Evolutionary conservation across 1,140 invertebrate genomes (phyloP), one percentile per base, ranked within the genome.

Genomic region (Bathynomus jamesi): DNA sequence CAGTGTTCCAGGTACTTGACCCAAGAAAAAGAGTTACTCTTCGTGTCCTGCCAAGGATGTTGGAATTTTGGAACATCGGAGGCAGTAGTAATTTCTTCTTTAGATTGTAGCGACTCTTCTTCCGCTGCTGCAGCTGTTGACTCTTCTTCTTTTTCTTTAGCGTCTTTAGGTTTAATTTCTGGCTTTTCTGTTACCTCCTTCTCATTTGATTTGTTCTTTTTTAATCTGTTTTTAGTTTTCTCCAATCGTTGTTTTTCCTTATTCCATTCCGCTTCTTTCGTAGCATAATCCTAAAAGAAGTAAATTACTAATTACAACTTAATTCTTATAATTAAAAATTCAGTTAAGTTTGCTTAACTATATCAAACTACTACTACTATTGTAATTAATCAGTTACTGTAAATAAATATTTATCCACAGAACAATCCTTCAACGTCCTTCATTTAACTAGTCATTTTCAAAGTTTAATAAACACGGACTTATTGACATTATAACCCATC

Each of bases 1-100:
- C 85, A 85, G 70, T 87, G 84, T 28, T 89, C 87, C 13, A 91
- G 81, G 78, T 91, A 91, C 69, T 88, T 88, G 67, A 87, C 83
- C 90, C 90, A 91, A 0, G 89, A 89, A 79, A 91, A 91, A 29
- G 60, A 3, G 87, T 88, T 70, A 85, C 85, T 79, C 89, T 89
- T 5, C 85, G 86, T 70, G 85, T 87, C 60, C 1, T 53, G 67
- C 21, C 67, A 69, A 2, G 29, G 32, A 61, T 40, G 53, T 28
- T 69, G 60, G 28, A 61, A 28, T 17, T 28, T 13, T 27, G 40
- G 40, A 10, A 46, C 24, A 21, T 61, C 29, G 5, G 27, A 28
- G 21, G 67, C 60, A 53, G n/a, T 53, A 28, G 40, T 60, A 17
- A 17, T 3, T 28, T 11, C 28, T 28, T 69, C 67, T 61, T 61